phyloP scores from a whole-genome alignment of 2,113 vertebrate species.

The Numenius arquata region DNA sequence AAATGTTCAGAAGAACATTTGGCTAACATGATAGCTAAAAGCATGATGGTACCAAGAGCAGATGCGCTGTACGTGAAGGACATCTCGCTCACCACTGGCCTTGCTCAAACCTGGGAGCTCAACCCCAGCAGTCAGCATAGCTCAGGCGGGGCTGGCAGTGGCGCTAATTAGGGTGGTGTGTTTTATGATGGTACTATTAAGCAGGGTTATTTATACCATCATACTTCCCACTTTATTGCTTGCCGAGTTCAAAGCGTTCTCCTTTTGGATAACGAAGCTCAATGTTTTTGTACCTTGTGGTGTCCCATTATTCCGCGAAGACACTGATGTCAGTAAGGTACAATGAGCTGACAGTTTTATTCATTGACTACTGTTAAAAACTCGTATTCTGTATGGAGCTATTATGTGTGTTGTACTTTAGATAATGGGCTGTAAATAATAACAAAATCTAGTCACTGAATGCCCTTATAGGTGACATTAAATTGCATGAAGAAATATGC shows the following conservation, averaged over 20 bases:
- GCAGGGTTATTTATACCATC: neutral
- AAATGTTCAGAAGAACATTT: neutral
- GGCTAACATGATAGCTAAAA: neutral
- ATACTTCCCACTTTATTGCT: neutral
- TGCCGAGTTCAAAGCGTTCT: neutral
- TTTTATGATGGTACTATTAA: neutral
- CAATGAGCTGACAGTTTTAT: conserved; percentile 7
- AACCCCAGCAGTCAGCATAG: neutral
- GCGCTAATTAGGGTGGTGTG: neutral
- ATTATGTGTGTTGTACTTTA: neutral
- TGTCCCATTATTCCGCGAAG: neutral
- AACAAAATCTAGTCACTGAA: neutral
- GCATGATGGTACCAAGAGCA: neutral
- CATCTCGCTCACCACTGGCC: fast-evolving
- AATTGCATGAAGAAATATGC: neutral
- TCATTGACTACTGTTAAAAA: conserved; percentile 29
- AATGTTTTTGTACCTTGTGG: neutral
- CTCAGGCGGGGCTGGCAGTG: neutral
- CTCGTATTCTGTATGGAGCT: neutral
- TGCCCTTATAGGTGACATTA: neutral
- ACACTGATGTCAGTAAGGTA: neutral
- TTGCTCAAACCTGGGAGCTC: no score
- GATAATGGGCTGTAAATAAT: neutral
- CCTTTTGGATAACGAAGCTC: neutral
- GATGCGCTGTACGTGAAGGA: fast-evolving